Evolutionary conservation across 2,797 vertebrate genomes (phyloP).

Genomic region (Hapalemur alaotrensis): DNA sequence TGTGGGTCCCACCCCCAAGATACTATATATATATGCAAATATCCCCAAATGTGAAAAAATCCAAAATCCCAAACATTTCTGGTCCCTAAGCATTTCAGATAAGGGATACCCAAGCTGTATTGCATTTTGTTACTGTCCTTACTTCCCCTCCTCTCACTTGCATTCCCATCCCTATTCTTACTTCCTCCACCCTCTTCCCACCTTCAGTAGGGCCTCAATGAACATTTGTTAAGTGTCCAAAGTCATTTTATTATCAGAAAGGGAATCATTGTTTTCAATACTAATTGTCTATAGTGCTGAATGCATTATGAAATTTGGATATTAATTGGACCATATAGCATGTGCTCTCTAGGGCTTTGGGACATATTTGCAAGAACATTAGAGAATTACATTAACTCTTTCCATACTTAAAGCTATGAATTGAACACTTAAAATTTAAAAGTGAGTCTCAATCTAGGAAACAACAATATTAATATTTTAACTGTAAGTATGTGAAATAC

Average conservation of each 20-base stretch:
- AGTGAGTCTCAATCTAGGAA: neutral
- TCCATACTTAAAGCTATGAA: neutral
- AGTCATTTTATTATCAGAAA: slow-evolving; percentile 29
- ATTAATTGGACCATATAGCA: slow-evolving; percentile 13
- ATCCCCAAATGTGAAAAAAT: neutral
- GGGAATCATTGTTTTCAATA: neutral
- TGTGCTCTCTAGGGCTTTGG: neutral
- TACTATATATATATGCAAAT: neutral
- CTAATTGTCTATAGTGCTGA: slow-evolving; percentile 27
- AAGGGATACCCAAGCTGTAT: neutral
- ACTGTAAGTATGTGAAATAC: neutral
- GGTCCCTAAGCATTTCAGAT: neutral
- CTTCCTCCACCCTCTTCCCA: neutral
- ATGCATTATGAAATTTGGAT: slow-evolving; percentile 44
- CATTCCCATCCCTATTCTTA: neutral
- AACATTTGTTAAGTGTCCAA: neutral
- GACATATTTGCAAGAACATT: neutral
- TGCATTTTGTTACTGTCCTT: neutral
- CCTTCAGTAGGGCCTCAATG: neutral
- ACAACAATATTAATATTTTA: neutral
- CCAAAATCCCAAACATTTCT: neutral
- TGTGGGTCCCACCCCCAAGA: neutral
- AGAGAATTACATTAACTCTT: slow-evolving; percentile 28
- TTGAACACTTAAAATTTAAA: slow-evolving; percentile 32
- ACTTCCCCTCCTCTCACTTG: neutral